These are phyloP conservation scores for Meriones unguiculatus DNA, from an alignment of 2,113 vertebrate genomes.

Conservation along the genomic window DNA sequence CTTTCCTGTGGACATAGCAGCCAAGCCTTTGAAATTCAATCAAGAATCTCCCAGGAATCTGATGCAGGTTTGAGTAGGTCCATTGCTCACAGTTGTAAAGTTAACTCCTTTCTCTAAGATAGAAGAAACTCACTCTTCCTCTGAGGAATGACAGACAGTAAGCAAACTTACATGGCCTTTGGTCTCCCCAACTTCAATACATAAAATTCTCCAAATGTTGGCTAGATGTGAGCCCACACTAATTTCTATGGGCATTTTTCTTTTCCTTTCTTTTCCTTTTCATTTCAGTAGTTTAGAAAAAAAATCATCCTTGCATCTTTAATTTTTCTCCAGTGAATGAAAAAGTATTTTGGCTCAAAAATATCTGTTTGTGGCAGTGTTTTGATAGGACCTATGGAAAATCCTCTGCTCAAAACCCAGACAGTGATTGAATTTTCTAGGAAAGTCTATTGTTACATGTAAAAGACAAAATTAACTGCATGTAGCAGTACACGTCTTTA, in stretches of 20 bases:
- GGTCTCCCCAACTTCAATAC: neutral
- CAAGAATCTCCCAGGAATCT: neutral
- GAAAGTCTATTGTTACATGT: neutral
- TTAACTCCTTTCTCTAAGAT: neutral
- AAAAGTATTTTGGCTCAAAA: neutral
- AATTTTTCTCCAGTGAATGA: neutral
- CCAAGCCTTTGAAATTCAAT: neutral
- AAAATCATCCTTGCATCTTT: neutral
- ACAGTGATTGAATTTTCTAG: neutral
- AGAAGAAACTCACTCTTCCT: neutral
- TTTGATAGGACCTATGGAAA: neutral
- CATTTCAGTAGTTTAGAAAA: neutral
- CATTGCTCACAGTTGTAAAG: neutral
- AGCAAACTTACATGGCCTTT: neutral
- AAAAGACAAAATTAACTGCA: neutral
- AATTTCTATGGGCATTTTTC: neutral
- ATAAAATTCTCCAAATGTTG: neutral
- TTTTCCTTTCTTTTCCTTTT: neutral
- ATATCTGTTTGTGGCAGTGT: neutral
- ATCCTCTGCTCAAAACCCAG: neutral
- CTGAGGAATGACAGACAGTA: neutral
- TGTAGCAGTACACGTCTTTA: neutral
- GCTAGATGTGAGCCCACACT: neutral
- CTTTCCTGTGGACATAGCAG: neutral
- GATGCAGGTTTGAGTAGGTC: neutral